A percentile compares a stretch with the other conserved stretches of the same genome.
Conservation (phyloP, 1,140 invertebrate species). For the Drosophila nannoptera region DNA sequence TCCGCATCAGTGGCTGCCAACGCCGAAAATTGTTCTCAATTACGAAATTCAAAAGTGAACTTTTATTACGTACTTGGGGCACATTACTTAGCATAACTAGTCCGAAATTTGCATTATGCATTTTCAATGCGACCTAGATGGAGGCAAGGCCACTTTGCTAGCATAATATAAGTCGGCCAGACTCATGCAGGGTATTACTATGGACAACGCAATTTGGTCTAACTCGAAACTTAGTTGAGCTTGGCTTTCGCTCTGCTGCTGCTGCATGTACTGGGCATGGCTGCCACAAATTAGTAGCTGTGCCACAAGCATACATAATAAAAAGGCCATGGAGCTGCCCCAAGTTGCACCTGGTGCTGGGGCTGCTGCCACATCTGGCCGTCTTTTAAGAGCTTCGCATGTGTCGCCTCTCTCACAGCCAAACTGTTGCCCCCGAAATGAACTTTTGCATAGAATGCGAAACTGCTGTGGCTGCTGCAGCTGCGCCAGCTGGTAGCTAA, state of each 20-base stretch:
- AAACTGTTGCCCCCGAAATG: slow-evolving; percentile 41
- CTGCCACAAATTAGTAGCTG: slow-evolving; percentile 27
- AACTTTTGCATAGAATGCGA: slow-evolving; percentile 53
- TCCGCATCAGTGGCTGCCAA: neutral
- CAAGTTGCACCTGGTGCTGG: slow-evolving; percentile 11
- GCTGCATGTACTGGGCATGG: slow-evolving; percentile 12
- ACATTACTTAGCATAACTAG: neutral
- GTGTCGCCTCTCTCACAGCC: slow-evolving; percentile 7
- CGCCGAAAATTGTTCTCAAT: slow-evolving; percentile 4
- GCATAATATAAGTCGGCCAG: neutral
- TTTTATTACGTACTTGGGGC: neutral
- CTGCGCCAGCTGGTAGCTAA: slow-evolving; percentile 57
- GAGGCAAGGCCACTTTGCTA: neutral
- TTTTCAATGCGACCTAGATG: neutral
- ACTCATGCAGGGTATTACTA: neutral
- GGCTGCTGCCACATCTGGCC: slow-evolving; percentile 49
- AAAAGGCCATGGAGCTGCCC: slow-evolving; percentile 11
- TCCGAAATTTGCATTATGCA: slow-evolving; percentile 16
- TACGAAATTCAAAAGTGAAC: slow-evolving; percentile 8
- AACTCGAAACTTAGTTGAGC: neutral
- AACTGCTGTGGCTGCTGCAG: slow-evolving; percentile 23
- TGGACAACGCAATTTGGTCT: neutral
- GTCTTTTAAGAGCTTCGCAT: slow-evolving; percentile 42
- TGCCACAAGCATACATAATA: slow-evolving; percentile 19
- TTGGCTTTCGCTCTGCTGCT: neutral